Percentiles rank a stretch among this genome's conserved stretches.
phyloP scores from a whole-genome alignment of 2,797 vertebrate species.

The Characodon lateralis region DNA sequence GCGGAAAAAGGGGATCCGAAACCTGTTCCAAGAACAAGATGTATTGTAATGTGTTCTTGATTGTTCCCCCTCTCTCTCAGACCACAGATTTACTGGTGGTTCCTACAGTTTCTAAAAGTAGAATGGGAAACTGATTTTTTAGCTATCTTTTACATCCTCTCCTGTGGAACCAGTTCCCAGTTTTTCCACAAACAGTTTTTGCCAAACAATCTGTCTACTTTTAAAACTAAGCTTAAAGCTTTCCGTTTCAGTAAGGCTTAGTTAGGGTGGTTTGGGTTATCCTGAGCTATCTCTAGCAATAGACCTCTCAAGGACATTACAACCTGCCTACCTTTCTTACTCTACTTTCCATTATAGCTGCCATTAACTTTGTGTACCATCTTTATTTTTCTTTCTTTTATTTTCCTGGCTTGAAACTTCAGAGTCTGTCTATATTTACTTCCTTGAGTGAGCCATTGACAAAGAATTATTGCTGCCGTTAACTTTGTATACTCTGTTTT shows the following conservation, averaged over 20 bases:
- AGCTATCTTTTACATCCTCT: not conserved
- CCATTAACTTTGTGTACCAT: too few species aligned
- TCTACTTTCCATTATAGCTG: not conserved
- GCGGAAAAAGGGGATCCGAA: not conserved
- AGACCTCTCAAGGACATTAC: not conserved
- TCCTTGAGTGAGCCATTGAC: not conserved
- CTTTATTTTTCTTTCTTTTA: too few species aligned
- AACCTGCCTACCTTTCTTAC: not conserved
- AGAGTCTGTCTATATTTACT: not conserved
- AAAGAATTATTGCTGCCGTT: not conserved
- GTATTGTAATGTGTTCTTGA: not conserved
- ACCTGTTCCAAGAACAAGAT: not conserved
- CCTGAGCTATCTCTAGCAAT: not conserved
- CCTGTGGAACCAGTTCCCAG: not conserved
- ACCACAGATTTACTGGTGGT: not conserved
- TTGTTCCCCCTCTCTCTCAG: too few species aligned
- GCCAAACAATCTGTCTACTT: not conserved
- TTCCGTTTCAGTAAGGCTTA: not conserved
- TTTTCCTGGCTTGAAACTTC: not conserved
- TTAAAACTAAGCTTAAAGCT: not conserved
- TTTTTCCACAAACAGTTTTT: not conserved
- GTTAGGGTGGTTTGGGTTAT: not conserved
- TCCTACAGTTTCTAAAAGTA: not conserved
- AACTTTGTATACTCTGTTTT: not conserved
- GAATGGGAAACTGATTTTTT: not conserved